phyloP scores from a whole-genome alignment of 1,140 invertebrate species.

The Lepidotrigona ventralis region DNA sequence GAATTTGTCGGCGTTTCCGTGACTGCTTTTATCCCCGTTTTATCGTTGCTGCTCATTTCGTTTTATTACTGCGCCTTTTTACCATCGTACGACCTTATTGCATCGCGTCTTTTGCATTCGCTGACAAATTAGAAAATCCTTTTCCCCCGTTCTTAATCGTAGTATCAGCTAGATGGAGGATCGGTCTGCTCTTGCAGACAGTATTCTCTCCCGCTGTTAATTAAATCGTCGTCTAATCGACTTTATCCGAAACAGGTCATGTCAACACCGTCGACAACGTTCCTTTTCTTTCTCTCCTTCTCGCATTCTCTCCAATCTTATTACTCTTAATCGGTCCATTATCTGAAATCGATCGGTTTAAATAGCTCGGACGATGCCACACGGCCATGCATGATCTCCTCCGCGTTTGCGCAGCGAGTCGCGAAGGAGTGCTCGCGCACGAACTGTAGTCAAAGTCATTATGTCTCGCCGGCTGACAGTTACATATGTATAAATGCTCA shows the following conservation, averaged over 20 bases:
- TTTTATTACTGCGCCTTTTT: not conserved
- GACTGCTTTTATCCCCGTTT: slow-evolving; percentile 22
- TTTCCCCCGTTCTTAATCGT: not conserved
- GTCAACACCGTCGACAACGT: not conserved
- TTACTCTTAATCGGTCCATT: slow-evolving; percentile 38
- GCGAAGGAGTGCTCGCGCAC: slow-evolving; percentile 24
- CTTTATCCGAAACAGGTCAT: not conserved
- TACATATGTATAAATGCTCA: slow-evolving; percentile 65
- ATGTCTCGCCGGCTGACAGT: slow-evolving; percentile 53
- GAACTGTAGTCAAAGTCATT: slow-evolving; percentile 49
- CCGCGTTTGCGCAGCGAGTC: slow-evolving; percentile 28
- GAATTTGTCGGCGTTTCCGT: slow-evolving; percentile 30
- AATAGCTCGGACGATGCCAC: slow-evolving; percentile 28
- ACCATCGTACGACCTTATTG: not conserved
- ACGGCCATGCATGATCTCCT: slow-evolving; percentile 2
- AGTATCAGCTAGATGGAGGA: not conserved
- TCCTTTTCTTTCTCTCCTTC: not conserved
- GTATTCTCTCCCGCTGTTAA: not conserved
- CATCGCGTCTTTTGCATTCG: not conserved
- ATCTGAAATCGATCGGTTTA: slow-evolving; percentile 46
- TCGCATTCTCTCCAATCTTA: not conserved
- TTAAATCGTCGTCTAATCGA: not conserved
- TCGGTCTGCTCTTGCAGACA: not conserved
- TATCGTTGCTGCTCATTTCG: not conserved
- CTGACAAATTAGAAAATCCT: not conserved